phyloP scores from a whole-genome alignment of 1,140 invertebrate genomes.

The Sarcophaga peregrina region DNA sequence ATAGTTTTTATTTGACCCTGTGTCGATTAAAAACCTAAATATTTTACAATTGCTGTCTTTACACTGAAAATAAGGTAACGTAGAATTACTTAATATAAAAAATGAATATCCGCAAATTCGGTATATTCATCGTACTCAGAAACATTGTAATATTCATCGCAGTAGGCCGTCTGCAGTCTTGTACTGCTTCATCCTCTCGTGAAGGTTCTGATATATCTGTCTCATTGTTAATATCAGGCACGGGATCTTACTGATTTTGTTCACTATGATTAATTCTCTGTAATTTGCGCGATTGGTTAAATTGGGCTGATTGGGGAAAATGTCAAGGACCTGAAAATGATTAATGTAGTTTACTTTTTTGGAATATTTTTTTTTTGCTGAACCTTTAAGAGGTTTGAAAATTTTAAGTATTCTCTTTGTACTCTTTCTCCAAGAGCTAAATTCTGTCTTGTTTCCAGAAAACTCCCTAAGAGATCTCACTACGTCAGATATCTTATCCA shows the following conservation, averaged over 20 bases:
- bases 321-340: too few species aligned
- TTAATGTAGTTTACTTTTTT: too few species aligned
- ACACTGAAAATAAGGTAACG: conserved; percentile 39
- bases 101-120: conserved; percentile 39
- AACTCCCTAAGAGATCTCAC: neutral
- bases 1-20: conserved; percentile 45
- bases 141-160: neutral
- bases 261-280: too few species aligned
- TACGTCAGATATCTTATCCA: too few species aligned
- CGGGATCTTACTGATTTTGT: too few species aligned
- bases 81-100: conserved; percentile 37
- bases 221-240: too few species aligned
- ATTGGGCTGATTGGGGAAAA: too few species aligned
- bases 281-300: neutral
- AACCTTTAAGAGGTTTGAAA: conserved; percentile 17
- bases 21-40: conserved; percentile 43
- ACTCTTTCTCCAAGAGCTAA: conserved; percentile 31
- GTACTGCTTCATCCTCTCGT: too few species aligned
- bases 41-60: conserved; percentile 34
- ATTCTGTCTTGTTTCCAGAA: conserved; percentile 9
- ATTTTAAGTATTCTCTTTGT: conserved; percentile 11
- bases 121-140: neutral
- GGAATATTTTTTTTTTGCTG: too few species aligned
- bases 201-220: too few species aligned
- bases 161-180: too few species aligned